Base-by-base conservation (phyloP, 1,140 invertebrate genomes). In the Formica exsecta region DNA sequence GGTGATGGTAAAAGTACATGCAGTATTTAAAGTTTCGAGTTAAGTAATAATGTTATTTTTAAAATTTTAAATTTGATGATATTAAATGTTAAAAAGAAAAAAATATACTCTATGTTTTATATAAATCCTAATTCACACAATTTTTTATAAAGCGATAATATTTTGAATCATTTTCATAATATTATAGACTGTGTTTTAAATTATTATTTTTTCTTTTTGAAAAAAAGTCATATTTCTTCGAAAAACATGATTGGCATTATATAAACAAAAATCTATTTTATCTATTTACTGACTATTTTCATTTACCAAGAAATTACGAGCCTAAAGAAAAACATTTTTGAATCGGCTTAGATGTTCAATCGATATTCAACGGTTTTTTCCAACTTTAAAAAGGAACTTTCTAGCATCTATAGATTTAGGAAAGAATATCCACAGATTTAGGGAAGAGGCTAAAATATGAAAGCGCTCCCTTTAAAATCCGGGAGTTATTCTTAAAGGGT, bases 11-110 rank as follows among this genome's bases (percentile, higher is more conserved):
- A 59, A 80, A 41, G 64, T 13, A 44, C 25, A 8, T 13, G 32
- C 25, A 80, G 7, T 8, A 38, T 70, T 61, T n/a, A 25, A 11
- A 70, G 16, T 41, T 70, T 44, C 1, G 11, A 25, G 11, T 41
- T 2, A 7, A 80, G 22, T 48, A 41, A 57, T 54, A 41, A 80
- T 29, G 54, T 38, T 32, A 80, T 70, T 80, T 68, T 38, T 9
- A 38, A 13, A 38, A 66, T 51, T 79, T 68, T 57, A 1, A 16
- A 38, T 38, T 32, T 80, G 8, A 64, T 8, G 11, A n/a, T 5
- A 32, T 65, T 65, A 32, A 64, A 25, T 64, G 5, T 41, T 76
- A 5, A 19, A 38, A 62, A 25, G 41, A 11, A 57, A 22, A 9
- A 41, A 64, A 13, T 25, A 9, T 29, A 5, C 5, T 51, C 0